Evolutionary conservation across 30 jellyfish, hydroid and myxozoan genomes (phyloP).

Genomic region (Aurelia coerulea): DNA sequence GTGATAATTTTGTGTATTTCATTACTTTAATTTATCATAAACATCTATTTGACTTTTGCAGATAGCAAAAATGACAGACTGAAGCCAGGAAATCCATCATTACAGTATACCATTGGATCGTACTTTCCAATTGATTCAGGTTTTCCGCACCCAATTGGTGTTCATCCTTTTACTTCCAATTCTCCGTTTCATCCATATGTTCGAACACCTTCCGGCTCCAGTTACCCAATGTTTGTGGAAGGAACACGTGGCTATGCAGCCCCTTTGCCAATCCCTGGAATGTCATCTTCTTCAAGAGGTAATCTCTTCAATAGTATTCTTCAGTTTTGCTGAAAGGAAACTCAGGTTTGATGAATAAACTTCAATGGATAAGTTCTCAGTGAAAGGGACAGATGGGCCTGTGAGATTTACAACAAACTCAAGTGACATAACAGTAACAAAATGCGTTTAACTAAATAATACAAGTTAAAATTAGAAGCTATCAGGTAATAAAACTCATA

Average conservation of each 20-base stretch:
- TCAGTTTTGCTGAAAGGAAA: too few relatives aligned
- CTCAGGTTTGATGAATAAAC: too few relatives aligned
- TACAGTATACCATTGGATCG: conserved; percentile 58
- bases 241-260: conserved; percentile 67
- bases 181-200: conserved; percentile 60
- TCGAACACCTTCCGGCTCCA: conserved; percentile 58
- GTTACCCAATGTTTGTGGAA: conserved; percentile 76
- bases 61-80: conserved; percentile 55
- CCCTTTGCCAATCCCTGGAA: conserved; percentile 71
- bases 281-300: conserved; percentile 70
- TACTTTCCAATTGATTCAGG: conserved; percentile 55
- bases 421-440: too few relatives aligned
- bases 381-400: too few relatives aligned
- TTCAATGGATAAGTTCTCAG: too few relatives aligned
- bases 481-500: too few relatives aligned
- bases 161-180: conserved; percentile 34
- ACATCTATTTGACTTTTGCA: not conserved
- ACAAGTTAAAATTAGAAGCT: too few relatives aligned
- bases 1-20: too few relatives aligned
- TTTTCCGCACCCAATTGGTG: conserved; percentile 53
- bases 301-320: not conserved
- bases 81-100: conserved; percentile 70
- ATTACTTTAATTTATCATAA: too few relatives aligned
- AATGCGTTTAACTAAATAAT: too few relatives aligned
- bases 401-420: too few relatives aligned